A percentile compares a stretch with the other conserved stretches of the same genome.
Evolutionary conservation across 2,113 vertebrate species (phyloP).

Genomic region (Riparia riparia): DNA sequence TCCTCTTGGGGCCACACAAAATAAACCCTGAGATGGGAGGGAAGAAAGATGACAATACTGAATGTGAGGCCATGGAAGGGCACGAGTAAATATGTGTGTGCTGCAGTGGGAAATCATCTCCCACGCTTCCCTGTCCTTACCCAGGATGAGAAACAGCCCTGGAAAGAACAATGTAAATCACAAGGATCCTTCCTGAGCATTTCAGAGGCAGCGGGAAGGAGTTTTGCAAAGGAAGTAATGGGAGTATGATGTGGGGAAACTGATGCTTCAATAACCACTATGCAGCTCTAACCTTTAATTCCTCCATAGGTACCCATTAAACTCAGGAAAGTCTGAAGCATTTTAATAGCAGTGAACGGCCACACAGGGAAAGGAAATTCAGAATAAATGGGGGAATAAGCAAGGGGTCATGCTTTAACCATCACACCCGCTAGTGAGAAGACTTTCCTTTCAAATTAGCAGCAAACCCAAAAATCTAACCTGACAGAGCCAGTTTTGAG

Average conservation of each 20-base stretch:
- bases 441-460: not conserved
- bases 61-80: fast-evolving
- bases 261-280: not conserved
- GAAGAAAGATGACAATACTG: not conserved
- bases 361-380: not conserved
- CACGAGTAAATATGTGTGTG: not conserved
- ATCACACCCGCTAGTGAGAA: fast-evolving
- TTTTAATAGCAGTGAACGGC: not conserved
- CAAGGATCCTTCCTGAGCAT: not conserved
- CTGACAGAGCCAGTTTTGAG: not conserved
- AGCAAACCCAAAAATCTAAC: not conserved
- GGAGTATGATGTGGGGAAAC: not conserved
- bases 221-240: not conserved
- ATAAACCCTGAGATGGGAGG: not conserved
- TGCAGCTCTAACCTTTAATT: not conserved
- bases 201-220: not conserved
- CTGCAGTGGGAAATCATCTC: not conserved
- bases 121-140: fast-evolving
- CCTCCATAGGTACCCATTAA: not conserved
- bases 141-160: not conserved
- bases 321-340: not conserved
- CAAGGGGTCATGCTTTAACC: not conserved
- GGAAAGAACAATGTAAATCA: not conserved
- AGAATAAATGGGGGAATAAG: not conserved
- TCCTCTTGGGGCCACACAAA: not conserved